A percentile compares a stretch with the other conserved stretches of the same genome.
Conservation (phyloP, 37 sponge, comb jelly and placozoan genomes). For the Diacarnus erythraeanus region DNA sequence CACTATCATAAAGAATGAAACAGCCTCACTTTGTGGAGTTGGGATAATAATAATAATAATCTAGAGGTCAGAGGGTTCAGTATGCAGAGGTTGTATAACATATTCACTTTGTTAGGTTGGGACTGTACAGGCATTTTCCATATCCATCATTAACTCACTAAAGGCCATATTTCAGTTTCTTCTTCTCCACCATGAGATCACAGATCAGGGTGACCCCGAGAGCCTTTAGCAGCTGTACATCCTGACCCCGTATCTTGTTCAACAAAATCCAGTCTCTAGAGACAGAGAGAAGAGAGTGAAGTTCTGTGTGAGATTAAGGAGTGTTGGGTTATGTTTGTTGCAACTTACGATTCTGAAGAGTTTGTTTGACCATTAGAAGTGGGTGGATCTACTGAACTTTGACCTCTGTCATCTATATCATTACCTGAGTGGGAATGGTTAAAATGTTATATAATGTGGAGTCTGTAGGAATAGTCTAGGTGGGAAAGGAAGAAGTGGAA, state of each 20-base stretch:
- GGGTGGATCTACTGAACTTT: neutral
- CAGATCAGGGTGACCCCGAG: constrained; percentile 81
- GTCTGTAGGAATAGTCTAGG: too few species aligned
- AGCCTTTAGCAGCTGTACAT: constrained; percentile 82
- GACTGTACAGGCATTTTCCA: neutral
- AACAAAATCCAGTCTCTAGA: constrained; percentile 75
- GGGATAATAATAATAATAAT: neutral
- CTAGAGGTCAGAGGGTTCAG: too few species aligned
- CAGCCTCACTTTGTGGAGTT: neutral
- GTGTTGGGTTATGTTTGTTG: neutral
- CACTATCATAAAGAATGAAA: too few species aligned
- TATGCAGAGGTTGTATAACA: too few species aligned
- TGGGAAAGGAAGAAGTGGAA: too few species aligned
- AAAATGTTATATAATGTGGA: neutral
- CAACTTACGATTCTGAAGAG: neutral
- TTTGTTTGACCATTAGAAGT: neutral
- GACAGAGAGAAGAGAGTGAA: neutral
- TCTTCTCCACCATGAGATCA: constrained; percentile 98
- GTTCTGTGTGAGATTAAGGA: neutral
- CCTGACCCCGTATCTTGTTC: constrained; percentile 71
- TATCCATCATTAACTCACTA: constrained; percentile 56
- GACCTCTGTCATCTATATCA: neutral
- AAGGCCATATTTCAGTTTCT: constrained; percentile 82
- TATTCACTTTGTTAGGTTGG: too few species aligned
- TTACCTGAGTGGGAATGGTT: neutral